Percentiles rank a stretch among this genome's conserved stretches.
phyloP scores from a whole-genome alignment of 1,140 invertebrate genomes.

The Heliconius himera region DNA sequence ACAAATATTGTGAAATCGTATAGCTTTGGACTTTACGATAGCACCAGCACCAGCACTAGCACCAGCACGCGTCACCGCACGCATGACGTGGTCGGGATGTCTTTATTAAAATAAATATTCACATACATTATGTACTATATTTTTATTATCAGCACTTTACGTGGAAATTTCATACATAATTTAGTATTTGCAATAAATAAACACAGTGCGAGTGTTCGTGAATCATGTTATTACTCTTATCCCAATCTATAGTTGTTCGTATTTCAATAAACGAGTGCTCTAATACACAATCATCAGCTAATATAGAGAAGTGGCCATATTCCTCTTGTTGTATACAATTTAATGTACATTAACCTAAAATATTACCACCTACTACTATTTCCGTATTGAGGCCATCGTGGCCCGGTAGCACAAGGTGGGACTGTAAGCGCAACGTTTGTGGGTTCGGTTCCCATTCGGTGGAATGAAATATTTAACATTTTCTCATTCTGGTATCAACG shows the following conservation, averaged over 20 bases:
- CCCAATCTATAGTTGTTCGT: neutral
- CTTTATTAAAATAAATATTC: neutral
- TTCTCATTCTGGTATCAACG: no score
- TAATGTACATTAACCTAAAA: neutral
- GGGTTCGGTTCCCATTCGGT: no score
- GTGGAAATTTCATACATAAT: neutral
- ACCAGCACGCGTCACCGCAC: neutral
- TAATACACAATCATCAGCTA: neutral
- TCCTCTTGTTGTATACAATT: neutral
- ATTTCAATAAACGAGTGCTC: neutral
- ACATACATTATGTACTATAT: neutral
- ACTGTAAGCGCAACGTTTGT: no score
- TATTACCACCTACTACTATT: neutral
- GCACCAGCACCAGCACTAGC: no score
- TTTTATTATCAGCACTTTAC: neutral
- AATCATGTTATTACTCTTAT: neutral
- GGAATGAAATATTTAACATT: no score
- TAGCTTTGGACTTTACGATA: no score
- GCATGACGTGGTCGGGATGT: neutral
- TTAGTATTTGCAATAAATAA: neutral
- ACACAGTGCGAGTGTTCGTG: neutral
- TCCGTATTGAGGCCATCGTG: neutral
- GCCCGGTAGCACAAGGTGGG: no score
- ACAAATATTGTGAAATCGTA: no score
- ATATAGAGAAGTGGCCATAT: neutral